Conservation (phyloP, 2,113 vertebrate genomes). For the Gorsachius goisagi region DNA sequence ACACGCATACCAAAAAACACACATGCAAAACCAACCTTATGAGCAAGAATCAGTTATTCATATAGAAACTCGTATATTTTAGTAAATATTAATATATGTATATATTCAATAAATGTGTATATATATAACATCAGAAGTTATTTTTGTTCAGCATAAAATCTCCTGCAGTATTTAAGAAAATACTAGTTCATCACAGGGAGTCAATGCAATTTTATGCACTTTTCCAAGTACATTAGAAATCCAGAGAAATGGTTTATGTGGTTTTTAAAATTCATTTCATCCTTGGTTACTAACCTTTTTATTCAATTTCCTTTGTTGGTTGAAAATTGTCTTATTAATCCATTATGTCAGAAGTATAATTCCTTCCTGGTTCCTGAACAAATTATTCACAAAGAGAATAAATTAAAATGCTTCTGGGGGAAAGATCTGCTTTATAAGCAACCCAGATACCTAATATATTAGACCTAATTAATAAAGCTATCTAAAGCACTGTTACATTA, state of each 20-base stretch:
- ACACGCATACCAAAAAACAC: neutral
- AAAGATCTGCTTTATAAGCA: conserved; percentile 27
- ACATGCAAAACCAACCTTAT: neutral
- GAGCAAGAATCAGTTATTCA: neutral
- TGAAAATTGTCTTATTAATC: conserved; percentile 53
- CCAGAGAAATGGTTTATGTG: neutral
- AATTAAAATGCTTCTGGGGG: conserved; percentile 42
- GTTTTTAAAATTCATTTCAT: neutral
- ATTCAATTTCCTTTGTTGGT: conserved; percentile 3
- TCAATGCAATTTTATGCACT: neutral
- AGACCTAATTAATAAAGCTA: conserved; percentile 13
- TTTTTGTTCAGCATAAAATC: neutral
- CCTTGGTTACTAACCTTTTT: neutral
- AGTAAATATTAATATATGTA: neutral
- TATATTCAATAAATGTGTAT: neutral
- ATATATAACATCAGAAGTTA: neutral
- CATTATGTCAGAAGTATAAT: conserved; percentile 13
- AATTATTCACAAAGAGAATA: conserved; percentile 52
- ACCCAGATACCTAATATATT: conserved; percentile 4
- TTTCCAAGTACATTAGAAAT: neutral
- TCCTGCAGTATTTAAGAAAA: neutral
- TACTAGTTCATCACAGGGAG: neutral
- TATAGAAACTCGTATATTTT: neutral
- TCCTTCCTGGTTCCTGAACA: conserved; percentile 27
- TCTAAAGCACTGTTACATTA: neutral